These are phyloP conservation scores for Cyphomyrmex costatus DNA, from an alignment of 1,140 invertebrate genomes.

Conservation along the genomic window DNA sequence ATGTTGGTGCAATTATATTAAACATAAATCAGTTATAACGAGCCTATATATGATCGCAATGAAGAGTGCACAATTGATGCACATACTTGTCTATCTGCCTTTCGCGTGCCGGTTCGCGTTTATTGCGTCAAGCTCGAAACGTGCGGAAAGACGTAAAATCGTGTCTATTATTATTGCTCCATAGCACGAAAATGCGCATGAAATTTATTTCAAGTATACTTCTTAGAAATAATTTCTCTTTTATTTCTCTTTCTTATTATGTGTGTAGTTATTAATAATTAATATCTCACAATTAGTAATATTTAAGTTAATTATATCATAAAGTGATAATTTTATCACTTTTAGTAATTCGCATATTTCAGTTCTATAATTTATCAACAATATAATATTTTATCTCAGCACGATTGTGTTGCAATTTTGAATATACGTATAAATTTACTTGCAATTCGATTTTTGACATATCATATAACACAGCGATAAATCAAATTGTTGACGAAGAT, in stretches of 20 bases:
- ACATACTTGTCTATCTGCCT: conserved; percentile 47
- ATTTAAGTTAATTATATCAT: conserved; percentile 11
- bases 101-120: conserved; percentile 9
- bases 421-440: background rate
- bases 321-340: background rate
- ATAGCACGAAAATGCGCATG: background rate
- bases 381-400: background rate
- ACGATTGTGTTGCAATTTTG: background rate
- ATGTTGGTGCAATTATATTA: conserved; percentile 80
- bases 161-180: background rate
- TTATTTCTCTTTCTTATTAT: background rate
- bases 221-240: background rate
- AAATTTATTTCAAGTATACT: background rate
- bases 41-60: conserved; percentile 68
- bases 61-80: conserved; percentile 65
- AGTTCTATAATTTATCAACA: background rate
- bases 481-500: background rate
- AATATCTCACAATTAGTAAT: background rate
- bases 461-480: background rate
- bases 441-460: background rate
- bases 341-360: conserved; percentile 7
- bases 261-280: background rate
- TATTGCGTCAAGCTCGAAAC: conserved; percentile 18
- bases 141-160: conserved; percentile 19
- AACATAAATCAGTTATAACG: conserved; percentile 82